Conservation (phyloP, 1,140 invertebrate species). For the Megalopta genalis region DNA sequence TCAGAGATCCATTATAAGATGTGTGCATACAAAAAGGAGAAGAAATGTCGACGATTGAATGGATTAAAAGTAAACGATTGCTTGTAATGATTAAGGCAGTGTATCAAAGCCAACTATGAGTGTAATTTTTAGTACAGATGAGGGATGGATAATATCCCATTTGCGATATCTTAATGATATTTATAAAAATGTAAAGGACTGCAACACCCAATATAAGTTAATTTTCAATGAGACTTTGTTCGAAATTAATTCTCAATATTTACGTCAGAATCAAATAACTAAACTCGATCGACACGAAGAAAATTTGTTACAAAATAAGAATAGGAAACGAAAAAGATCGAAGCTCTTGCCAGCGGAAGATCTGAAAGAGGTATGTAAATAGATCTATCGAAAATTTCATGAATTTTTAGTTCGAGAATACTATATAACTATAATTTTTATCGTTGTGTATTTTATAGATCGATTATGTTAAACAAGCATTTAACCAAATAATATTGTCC, state of each 20-base stretch:
- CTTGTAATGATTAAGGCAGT: background rate
- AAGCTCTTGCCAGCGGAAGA: constrained; percentile 52
- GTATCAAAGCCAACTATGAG: constrained; percentile 59
- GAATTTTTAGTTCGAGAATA: background rate
- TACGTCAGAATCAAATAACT: constrained; percentile 66
- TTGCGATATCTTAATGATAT: constrained; percentile 67
- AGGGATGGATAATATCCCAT: constrained; percentile 74
- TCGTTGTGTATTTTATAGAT: constrained; percentile 55
- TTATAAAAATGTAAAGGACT: constrained; percentile 60
- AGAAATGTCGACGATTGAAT: background rate
- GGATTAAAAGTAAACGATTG: constrained; percentile 5
- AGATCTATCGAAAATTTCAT: background rate
- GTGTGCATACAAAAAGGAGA: background rate
- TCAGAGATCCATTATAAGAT: background rate
- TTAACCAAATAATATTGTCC: constrained; percentile 53
- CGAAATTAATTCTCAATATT: constrained; percentile 70
- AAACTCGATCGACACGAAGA: constrained; percentile 31
- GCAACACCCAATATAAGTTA: constrained; percentile 36
- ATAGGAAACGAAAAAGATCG: constrained; percentile 56
- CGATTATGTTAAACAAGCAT: constrained; percentile 58
- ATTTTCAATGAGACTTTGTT: constrained; percentile 68
- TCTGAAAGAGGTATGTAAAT: constrained; percentile 59
- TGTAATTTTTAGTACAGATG: constrained; percentile 58
- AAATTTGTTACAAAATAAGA: constrained; percentile 37
- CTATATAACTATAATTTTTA: background rate